Evolutionary conservation across 1,140 invertebrate species (phyloP).

Genomic region (Drosophila kepulauana): DNA sequence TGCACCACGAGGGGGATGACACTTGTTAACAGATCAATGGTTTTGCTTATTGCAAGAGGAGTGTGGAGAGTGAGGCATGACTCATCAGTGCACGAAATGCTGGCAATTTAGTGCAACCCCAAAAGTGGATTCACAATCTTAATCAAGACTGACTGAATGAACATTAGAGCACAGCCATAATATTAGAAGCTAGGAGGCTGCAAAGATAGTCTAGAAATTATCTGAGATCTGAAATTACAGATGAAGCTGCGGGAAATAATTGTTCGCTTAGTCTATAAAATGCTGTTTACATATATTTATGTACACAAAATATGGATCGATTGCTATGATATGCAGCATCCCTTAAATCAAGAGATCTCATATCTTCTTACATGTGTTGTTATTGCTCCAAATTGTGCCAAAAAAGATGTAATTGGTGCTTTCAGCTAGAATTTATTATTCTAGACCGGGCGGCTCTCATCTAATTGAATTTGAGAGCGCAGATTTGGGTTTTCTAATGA

Average conservation of each 20-base stretch:
- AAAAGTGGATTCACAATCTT: not conserved
- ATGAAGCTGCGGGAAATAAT: not conserved
- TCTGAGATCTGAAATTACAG: too few relatives aligned
- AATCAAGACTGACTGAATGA: too few relatives aligned
- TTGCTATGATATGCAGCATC: not conserved
- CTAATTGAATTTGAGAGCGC: conserved; percentile 64
- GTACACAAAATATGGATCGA: not conserved
- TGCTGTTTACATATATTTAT: not conserved
- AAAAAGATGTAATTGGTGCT: not conserved
- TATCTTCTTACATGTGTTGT: not conserved
- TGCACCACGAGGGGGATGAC: not conserved
- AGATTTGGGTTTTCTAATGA: conserved; percentile 64
- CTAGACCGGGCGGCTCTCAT: not conserved
- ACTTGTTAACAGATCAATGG: conserved; percentile 3
- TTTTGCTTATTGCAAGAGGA: not conserved
- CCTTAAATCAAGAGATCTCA: conserved; percentile 1
- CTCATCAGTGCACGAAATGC: not conserved
- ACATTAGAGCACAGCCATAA: too few relatives aligned
- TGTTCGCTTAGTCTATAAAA: not conserved
- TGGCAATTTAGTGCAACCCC: not conserved
- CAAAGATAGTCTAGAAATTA: too few relatives aligned
- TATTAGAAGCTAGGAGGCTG: too few relatives aligned
- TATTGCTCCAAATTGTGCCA: not conserved
- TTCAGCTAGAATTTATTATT: not conserved
- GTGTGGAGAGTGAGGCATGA: not conserved